These are phyloP conservation scores for Venustoraphidia nigricollis DNA, from an alignment of 2,888 invertebrate genomes.

Conservation along the genomic window DNA sequence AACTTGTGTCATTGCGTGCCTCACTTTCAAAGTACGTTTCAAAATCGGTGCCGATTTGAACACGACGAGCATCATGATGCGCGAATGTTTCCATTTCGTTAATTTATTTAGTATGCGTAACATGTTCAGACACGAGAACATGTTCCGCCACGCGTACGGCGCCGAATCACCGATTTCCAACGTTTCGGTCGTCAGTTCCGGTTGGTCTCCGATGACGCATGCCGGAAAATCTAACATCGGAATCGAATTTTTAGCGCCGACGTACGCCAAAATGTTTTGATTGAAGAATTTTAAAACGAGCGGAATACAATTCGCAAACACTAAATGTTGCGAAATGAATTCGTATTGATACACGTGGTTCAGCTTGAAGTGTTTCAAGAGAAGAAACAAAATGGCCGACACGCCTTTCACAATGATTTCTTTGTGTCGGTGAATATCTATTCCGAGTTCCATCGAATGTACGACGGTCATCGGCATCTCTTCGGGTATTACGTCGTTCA, in stretches of 20 bases:
- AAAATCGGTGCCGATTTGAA: conserved; percentile 98
- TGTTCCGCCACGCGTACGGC: conserved; percentile 92
- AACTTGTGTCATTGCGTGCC: conserved; percentile 93
- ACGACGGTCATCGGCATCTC: conserved; percentile 95
- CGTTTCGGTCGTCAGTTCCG: conserved; percentile 83
- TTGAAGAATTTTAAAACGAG: conserved; percentile 97
- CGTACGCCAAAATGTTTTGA: conserved; percentile 90
- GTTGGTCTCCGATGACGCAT: conserved; percentile 89
- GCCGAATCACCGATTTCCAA: conserved; percentile 73
- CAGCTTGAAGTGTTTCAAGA: conserved; percentile 92
- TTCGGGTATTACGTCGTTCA: conserved; percentile 94
- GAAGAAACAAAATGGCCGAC: conserved; percentile 73
- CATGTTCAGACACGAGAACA: conserved; percentile 95
- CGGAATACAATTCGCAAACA: conserved; percentile 98
- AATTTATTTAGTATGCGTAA: conserved; percentile 92
- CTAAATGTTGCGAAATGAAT: conserved; percentile 95
- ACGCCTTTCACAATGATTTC: conserved; percentile 96
- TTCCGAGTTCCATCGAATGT: conserved; percentile 87
- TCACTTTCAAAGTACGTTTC: conserved; percentile 87
- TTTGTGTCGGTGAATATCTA: conserved; percentile 96
- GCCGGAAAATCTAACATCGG: conserved; percentile 90
- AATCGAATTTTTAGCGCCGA: conserved; percentile 85
- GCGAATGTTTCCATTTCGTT: conserved; percentile 99
- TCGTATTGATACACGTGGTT: conserved; percentile 99
- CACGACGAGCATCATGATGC: conserved; percentile 98